Percentiles rank a stretch among this genome's conserved stretches.
Conservation (phyloP, 2,888 invertebrate genomes). For the Catocala fraxini region DNA sequence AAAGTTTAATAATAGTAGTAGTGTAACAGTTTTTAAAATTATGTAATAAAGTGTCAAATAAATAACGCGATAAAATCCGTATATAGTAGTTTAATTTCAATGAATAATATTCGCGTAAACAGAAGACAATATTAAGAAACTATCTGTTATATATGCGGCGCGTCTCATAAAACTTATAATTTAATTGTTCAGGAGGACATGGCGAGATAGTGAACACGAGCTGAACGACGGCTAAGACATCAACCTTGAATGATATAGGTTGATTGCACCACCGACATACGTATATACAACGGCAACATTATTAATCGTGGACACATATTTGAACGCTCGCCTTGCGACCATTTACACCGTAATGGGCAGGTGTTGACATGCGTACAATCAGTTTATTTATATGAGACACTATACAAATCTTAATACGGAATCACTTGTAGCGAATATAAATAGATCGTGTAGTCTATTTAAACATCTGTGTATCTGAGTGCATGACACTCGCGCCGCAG, state of each 20-base stretch:
- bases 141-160: neutral
- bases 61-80: too few relatives aligned
- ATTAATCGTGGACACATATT: neutral
- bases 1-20: too few relatives aligned
- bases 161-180: constrained; percentile 4
- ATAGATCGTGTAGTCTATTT: constrained; percentile 13
- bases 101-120: too few relatives aligned
- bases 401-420: constrained; percentile 19
- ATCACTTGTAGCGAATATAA: constrained; percentile 30
- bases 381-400: constrained; percentile 9
- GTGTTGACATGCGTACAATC: constrained; percentile 7
- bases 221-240: neutral
- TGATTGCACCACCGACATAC: neutral
- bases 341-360: neutral
- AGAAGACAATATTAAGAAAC: too few relatives aligned
- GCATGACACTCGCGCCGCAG: neutral
- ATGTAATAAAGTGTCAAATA: too few relatives aligned
- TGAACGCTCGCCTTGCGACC: neutral
- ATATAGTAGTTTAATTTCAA: too few relatives aligned
- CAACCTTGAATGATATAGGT: constrained; percentile 4
- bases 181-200: neutral
- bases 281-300: neutral
- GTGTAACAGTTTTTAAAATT: too few relatives aligned
- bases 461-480: constrained; percentile 8
- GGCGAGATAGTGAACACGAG: neutral